Conservation (phyloP, 2,113 vertebrate species). For the Junco hyemalis region DNA sequence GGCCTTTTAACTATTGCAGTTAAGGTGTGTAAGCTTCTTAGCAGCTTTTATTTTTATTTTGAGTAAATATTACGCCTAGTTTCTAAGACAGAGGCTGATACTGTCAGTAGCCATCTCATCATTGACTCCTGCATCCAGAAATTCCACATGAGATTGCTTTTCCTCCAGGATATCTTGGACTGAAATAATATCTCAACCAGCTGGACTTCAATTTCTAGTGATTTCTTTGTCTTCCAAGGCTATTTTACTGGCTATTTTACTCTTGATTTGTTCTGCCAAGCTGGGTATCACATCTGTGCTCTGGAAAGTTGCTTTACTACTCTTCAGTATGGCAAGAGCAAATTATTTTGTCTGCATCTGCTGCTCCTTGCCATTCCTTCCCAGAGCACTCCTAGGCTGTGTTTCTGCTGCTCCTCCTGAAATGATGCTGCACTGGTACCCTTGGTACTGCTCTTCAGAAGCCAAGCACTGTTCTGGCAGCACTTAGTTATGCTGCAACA, state of each 20-base stretch:
- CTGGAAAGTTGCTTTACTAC: not conserved
- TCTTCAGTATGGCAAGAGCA: not conserved
- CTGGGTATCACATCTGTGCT: not conserved
- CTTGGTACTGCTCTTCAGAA: not conserved
- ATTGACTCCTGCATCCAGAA: not conserved
- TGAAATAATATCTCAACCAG: not conserved
- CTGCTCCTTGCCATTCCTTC: not conserved
- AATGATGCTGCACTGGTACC: rapidly evolving
- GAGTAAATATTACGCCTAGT: not conserved
- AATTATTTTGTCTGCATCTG: not conserved
- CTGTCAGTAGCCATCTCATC: not conserved
- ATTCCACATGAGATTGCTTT: not conserved
- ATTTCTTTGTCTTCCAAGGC: not conserved
- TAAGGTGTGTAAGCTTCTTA: not conserved
- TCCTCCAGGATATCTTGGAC: not conserved
- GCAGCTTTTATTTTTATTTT: not conserved
- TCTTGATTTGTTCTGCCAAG: not conserved
- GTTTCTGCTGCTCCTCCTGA: not conserved
- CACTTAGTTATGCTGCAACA: not conserved
- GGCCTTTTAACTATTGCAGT: not conserved
- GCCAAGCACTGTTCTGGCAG: not conserved
- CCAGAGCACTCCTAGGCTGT: not conserved
- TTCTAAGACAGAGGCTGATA: not conserved
- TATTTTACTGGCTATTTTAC: not conserved
- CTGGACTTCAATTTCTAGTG: not conserved